Base-by-base conservation (phyloP, 2,113 vertebrate species). In the Octodon degus region DNA sequence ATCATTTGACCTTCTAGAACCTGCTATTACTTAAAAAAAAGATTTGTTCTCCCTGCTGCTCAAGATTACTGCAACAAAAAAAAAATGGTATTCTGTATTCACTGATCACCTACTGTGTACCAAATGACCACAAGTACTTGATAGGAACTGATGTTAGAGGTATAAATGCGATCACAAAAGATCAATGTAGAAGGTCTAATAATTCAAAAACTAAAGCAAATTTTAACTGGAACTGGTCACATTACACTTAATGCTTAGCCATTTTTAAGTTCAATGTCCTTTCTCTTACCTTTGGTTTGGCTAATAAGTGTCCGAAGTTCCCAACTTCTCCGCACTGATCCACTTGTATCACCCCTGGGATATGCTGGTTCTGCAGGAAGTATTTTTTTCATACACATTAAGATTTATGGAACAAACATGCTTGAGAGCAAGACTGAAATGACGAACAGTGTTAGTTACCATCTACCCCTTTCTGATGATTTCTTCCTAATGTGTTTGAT, bases 291-390 rank as follows among this genome's bases (percentile, higher is more conserved):
- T 98, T 99, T 99, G 43, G 99, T 99, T 98, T 99, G 99, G 97
- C 97, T 99, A 97, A 99, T 99, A n/a, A 99, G 99, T 0, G 99
- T 99, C 86, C 99, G 99, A 67, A 99, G 99, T 94, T 99, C 99
- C 99, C 99, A 99, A 63, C 99, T 99, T 91, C 99, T 98, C 4
- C 99, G 98, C 2, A 98, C 96, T 0, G 98, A 98, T 25, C 98
- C 98, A 96, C 98, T 97, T 2, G 98, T 98, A 86, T 99, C 99
- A 77, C 98, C 98, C 97, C 99, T 99, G 4, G 99, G 99, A 98
- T 99, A 99, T 0, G 98, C 98, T 0, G 99, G 99, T 94, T 99
- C 99, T 99, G 96, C 37, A 95, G 85, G 94, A 96, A 96, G 67
- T 17, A 43, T 37, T 37, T 94, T 94, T 95, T 93, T 50, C 67